Evolutionary conservation across 2,888 invertebrate genomes (phyloP), one percentile per base, ranked within the genome.

Genomic region (Dendrolimus houi): DNA sequence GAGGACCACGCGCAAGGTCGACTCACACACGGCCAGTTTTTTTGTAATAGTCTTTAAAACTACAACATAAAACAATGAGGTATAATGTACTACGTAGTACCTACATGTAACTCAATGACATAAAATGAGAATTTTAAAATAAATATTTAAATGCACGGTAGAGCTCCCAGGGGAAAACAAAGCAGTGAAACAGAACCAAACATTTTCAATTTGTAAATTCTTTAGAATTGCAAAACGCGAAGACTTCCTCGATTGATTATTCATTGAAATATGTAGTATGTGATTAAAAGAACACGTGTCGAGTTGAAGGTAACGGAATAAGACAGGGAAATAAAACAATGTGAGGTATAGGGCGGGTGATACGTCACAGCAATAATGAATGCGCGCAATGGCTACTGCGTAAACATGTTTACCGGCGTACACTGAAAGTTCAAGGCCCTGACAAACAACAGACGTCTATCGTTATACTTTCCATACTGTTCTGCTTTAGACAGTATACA

Each of bases 331-430:
- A 69, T 69, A 68, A 72, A 71, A 71, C 67, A 73, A 71, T 63
- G 67, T 64, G 63, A 68, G 68, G 64, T 69, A 70, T 65, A 74
- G 75, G 74, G 71, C 71, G 66, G 68, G 71, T 65, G 61, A 69
- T 68, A 82, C 84, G 83, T 83, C 82, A 86, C 71, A 74, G 74
- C 71, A 77, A 65, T 78, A 76, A 75, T 71, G 29, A 29, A 79
- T 84, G 77, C 85, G 85, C 85, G 84, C 84, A 85, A 78, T 82
- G 78, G 67, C 70, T 68, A 78, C 72, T 76, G 81, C 81, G 82
- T 84, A 89, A 89, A 89, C 87, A 88, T 88, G 89, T 89, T 89
- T 88, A 85, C 84, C 73, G 71, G 72, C 79, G 74, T 70, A 72
- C 73, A 74, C 75, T 68, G 82, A 83, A 87, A 85, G 89, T 90